Base-by-base conservation (phyloP, 2,113 vertebrate genomes). In the Heterotis niloticus region DNA sequence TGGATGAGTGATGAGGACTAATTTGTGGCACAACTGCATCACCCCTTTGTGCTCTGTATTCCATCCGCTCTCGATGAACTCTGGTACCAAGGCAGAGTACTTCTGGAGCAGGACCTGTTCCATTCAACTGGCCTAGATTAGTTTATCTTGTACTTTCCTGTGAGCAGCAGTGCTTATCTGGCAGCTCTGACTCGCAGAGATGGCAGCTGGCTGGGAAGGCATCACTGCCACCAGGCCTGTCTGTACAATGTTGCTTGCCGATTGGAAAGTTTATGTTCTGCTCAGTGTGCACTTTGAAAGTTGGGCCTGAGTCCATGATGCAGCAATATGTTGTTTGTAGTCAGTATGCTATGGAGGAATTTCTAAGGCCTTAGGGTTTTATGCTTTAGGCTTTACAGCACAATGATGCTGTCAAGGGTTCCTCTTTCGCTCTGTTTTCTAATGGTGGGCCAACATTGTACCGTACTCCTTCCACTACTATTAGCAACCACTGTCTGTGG, bases 241-340 rank as follows among this genome's bases (percentile, higher is more conserved):
- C 64, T 68, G 70, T 14, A 44, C 52, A 23, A 4, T 23, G 74
- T 77, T 24, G 29, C 52, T 76, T 62, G 54, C 76, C 81, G 78
- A 83, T 85, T 85, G 77, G 80, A 80, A 80, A 76, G 57, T 69
- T 56, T 17, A 12, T 13, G 5, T 83, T 85, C 82, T 81, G 82
- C 80, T 28, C 26, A 62, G 57, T 52, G 18, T 77, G 82, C 84
- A 81, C 66, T 85, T 82, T 80, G 14, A 72, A 68, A 68, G 4
- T 56, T 12, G 60, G 12, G 4, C 60, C 60, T 17, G 60, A 14
- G 14, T 4, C 60, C 14, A 4, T 20, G 20, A 20, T 10, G 14
- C 20, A 10, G 60, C 5, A 44, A 62, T 4, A 14, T 62, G 5
- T 7, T 44, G 34, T 44, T 44, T 44, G 34, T 44, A 7, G 34